Base-by-base conservation (phyloP, 2,888 invertebrate genomes). In the Dryococelus australis region DNA sequence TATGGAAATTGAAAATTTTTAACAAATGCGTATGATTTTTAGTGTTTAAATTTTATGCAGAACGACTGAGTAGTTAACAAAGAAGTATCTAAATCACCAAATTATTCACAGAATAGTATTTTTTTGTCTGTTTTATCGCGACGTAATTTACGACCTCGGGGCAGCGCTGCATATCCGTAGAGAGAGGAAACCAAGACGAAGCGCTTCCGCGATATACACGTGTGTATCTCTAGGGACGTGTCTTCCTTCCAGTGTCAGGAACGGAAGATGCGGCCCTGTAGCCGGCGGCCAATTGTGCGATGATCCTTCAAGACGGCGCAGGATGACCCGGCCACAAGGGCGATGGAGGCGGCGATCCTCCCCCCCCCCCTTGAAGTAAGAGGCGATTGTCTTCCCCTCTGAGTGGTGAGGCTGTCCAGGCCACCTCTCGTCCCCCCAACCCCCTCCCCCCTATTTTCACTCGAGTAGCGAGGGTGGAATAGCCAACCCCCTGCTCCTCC, bases 191-290 rank as follows among this genome's bases (percentile, higher is more conserved):
- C 20, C 1, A 65, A 65, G 65, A 65, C 65, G n/a, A 65, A 65
- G 20, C 65, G 20, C n/a, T 65, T 65, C 65, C 65, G 65, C 65
- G 65, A 65, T 65, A 65, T 65, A 65, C 65, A 65, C 65, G 65
- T n/a, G 8, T 65, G 6, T 65, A 65, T 65, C 65, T 65, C 20
- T n/a, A 8, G 65, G 20, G 65, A n/a, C 1, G 24, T 24, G 65
- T 10, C 24, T 16, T 8, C 24, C 65, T 65, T 24, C 65, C 65
- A 24, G 65, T 24, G 65, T 65, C 65, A 20, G 8, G 24, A 9
- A 9, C 65, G 6, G 65, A 65, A 65, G 65, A 65, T 12, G 13
- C 8, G 65, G 8, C 47, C 47, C 16, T 47, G 4, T 65, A 16
- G 65, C 65, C n/a, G 47, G 12, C 65, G 65, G 65, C 65, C 65